Percentiles rank a stretch among this genome's conserved stretches.
Evolutionary conservation across 30 jellyfish, hydroid and myxozoan genomes (phyloP).

Genomic region (Turritopsis rubra): DNA sequence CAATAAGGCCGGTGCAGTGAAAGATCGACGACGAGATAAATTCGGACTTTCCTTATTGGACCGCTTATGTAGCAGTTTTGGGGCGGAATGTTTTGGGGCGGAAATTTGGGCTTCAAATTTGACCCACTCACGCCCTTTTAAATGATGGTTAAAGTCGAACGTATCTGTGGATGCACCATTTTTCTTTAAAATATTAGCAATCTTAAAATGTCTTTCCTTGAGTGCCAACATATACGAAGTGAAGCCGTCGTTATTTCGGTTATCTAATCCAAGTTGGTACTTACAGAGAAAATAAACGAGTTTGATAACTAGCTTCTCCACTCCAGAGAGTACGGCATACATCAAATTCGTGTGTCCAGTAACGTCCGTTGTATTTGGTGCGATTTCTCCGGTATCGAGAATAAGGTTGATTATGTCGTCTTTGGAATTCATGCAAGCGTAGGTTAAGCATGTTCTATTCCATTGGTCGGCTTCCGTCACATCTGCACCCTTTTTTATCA

Average conservation of each 20-base stretch:
- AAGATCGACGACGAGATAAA: background rate
- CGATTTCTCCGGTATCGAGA: slow-evolving; percentile 1
- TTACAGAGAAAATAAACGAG: background rate
- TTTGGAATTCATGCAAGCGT: background rate
- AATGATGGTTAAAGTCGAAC: background rate
- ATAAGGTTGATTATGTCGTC: background rate
- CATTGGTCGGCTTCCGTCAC: background rate
- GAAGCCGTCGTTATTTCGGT: background rate
- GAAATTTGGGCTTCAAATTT: too few species aligned
- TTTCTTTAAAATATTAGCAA: background rate
- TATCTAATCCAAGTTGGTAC: background rate
- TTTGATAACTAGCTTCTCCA: background rate
- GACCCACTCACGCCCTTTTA: background rate
- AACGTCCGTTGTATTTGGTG: background rate
- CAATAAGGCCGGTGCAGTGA: background rate
- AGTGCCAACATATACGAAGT: slow-evolving; percentile 1
- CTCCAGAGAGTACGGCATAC: slow-evolving; percentile 5
- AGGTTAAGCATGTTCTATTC: background rate
- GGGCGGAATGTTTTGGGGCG: background rate
- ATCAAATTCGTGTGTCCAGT: background rate
- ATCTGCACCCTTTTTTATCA: background rate
- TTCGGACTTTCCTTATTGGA: background rate
- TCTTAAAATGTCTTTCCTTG: background rate
- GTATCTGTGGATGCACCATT: slow-evolving; percentile 3
- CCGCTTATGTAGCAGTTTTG: background rate